phyloP scores from a whole-genome alignment of 2,797 vertebrate species.

The Myotis daubentonii region DNA sequence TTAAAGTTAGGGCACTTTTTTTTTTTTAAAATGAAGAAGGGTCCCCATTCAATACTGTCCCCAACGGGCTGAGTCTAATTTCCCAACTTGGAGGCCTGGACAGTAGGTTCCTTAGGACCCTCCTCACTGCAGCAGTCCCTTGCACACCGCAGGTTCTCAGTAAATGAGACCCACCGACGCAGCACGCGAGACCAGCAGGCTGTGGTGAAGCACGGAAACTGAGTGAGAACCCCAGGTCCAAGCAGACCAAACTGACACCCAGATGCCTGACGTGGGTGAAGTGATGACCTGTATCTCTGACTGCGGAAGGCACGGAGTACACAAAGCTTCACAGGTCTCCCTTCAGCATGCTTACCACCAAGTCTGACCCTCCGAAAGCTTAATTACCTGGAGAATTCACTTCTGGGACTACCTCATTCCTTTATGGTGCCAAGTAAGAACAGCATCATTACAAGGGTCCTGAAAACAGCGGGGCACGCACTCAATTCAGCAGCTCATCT shows the following conservation, averaged over 20 bases:
- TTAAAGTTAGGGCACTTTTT: background rate
- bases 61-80: background rate
- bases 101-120: no score
- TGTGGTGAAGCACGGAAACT: background rate
- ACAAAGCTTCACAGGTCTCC: background rate
- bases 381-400: background rate
- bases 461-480: background rate
- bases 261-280: background rate
- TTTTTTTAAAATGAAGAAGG: background rate
- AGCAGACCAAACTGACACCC: background rate
- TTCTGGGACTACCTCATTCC: background rate
- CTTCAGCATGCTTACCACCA: background rate
- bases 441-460: background rate
- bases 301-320: background rate
- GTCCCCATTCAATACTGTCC: background rate
- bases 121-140: rapidly evolving
- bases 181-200: background rate
- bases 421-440: background rate
- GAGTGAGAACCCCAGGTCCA: background rate
- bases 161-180: background rate
- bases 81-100: background rate
- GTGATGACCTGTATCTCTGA: background rate
- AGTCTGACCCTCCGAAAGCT: background rate
- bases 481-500: background rate
- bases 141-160: background rate